Evolutionary conservation across 2,888 invertebrate species (phyloP).

Genomic region (Idaea dimidiata): DNA sequence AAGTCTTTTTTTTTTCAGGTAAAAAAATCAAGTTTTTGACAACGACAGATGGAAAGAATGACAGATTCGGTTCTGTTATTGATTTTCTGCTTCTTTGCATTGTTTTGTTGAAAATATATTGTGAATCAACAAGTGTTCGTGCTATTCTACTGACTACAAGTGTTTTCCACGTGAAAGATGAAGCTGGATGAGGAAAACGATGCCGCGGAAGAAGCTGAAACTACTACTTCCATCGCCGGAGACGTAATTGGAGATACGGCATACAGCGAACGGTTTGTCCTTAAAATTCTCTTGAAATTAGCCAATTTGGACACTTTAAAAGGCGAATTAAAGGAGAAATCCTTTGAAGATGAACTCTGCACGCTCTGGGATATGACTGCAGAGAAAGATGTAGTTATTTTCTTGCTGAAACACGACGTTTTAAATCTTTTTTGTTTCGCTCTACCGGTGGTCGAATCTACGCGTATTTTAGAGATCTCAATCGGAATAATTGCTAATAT

Average conservation of each 20-base stretch:
- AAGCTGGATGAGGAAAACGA: conserved; percentile 42
- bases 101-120: background rate
- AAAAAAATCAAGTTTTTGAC: background rate
- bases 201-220: conserved; percentile 31
- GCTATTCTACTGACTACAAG: background rate
- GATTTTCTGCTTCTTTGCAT: background rate
- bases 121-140: background rate
- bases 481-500: conserved; percentile 93
- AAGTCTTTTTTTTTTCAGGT: too few relatives aligned
- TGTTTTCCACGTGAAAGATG: conserved; percentile 31
- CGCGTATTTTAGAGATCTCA: conserved; percentile 88
- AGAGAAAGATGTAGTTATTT: conserved; percentile 87
- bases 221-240: conserved; percentile 76
- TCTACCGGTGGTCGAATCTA: conserved; percentile 78
- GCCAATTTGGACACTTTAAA: conserved; percentile 70
- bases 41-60: background rate
- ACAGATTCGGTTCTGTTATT: background rate
- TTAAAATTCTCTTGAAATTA: conserved; percentile 84
- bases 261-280: conserved; percentile 88
- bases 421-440: conserved; percentile 83
- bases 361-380: conserved; percentile 93
- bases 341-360: conserved; percentile 87
- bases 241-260: conserved; percentile 90
- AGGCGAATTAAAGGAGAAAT: conserved; percentile 79
- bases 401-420: conserved; percentile 84